Evolutionary conservation across 2,113 vertebrate genomes (phyloP), one percentile per base, ranked within the genome.

Genomic region (Labeo catla): DNA sequence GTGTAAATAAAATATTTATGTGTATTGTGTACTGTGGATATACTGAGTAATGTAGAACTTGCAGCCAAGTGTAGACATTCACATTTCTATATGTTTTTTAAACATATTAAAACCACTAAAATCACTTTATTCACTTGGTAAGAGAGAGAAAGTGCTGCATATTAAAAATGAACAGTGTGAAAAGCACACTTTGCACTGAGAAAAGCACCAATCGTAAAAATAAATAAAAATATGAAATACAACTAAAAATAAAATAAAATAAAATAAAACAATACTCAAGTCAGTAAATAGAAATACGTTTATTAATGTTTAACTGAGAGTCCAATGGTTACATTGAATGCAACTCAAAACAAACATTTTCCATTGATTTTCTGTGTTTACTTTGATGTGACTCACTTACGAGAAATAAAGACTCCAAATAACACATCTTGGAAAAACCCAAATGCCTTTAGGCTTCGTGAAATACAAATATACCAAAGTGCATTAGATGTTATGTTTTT

Each of bases 331-430:
- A 54, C 0, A 21, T n/a, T 70, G 6, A 39, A 70, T 19, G 28
- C 43, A 36, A 36, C 12, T 43, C 50, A 72, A 84, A 84, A 45
- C 81, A 82, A 82, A 83, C 82, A 73, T 70, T 10, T 12, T 12
- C 19, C 73, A 84, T 84, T 74, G 82, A 84, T 73, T 59, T 36
- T 13, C 21, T 70, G 49, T 23, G 59, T 57, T 72, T 3, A 4
- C 8, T 45, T 57, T 39, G 10, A 54, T 2, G 12, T 8, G 65
- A 72, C 43, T 19, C 28, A 13, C 50, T 68, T 82, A 49, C 28
- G 15, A 82, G 63, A 70, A 52, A 36, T 52, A 19, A 50, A 70
- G 15, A 66, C 61, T 34, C 23, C 43, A 81, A 16, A 59, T 59
- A 59, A 59, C 11, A 43, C 34, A 81, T 47, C 4, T 12, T 66